Conservation (phyloP, 2,797 vertebrate species). For the Masticophis lateralis region DNA sequence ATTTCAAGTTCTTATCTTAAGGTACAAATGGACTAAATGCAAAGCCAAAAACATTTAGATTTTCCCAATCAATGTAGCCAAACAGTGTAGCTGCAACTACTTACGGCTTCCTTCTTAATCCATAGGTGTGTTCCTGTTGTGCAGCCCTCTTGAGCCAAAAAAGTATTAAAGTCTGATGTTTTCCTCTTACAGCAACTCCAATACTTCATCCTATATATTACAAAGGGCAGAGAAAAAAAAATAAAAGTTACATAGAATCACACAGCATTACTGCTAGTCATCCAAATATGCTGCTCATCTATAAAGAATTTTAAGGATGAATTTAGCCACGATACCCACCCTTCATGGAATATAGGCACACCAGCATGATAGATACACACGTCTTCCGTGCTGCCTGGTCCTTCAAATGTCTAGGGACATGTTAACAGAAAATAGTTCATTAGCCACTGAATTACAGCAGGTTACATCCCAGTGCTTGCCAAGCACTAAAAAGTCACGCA, state of each 20-base stretch:
- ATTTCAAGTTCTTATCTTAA: background rate
- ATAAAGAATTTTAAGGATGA: constrained; percentile 11
- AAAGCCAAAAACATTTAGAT: background rate
- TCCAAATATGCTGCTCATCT: background rate
- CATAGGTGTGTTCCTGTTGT: constrained; percentile 85
- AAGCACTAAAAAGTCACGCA: background rate
- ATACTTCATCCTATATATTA: constrained; percentile 90
- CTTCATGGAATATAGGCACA: constrained; percentile 82
- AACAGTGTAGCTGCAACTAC: constrained; percentile 22
- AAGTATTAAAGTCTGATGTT: constrained; percentile 98
- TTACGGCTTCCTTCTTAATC: constrained; percentile 88
- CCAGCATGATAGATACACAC: constrained; percentile 88
- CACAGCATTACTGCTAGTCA: background rate
- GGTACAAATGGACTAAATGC: background rate
- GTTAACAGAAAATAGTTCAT: background rate
- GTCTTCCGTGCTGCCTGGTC: constrained; percentile 81
- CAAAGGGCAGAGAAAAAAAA: accelerated
- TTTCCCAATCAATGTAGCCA: background rate
- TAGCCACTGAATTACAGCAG: background rate
- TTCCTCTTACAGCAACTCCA: constrained; percentile 98
- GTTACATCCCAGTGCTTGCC: background rate
- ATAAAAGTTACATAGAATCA: constrained; percentile 16
- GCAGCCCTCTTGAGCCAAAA: constrained; percentile 94
- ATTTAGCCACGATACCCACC: constrained; percentile 67
- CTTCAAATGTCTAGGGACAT: constrained; percentile 54